Conservation (phyloP, 92 coral and sea anemone genomes). For the Porites cylindrica region DNA sequence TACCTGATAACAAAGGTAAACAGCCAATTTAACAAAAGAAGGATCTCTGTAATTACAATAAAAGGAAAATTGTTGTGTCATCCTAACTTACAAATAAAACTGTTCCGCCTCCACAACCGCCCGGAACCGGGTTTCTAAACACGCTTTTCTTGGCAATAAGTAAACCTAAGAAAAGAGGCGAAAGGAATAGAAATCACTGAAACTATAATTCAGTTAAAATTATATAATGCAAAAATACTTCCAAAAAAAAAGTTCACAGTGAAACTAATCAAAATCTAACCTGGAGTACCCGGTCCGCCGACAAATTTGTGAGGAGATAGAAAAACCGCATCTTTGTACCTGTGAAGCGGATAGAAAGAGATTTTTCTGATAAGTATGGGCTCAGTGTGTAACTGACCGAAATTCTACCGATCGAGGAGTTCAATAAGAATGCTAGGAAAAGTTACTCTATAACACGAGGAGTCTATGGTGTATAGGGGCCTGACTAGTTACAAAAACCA, state of each 20-base stretch:
- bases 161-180: slow-evolving; percentile 39
- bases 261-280: slow-evolving; percentile 8
- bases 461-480: too few relatives aligned
- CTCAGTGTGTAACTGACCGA: not conserved
- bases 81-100: slow-evolving; percentile 81
- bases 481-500: too few relatives aligned
- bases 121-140: slow-evolving; percentile 83
- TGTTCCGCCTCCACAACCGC: slow-evolving; percentile 89
- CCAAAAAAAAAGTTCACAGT: not conserved
- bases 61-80: too few relatives aligned
- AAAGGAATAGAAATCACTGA: not conserved
- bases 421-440: too few relatives aligned
- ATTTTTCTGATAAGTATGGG: not conserved
- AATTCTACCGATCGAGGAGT: too few relatives aligned
- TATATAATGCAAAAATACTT: not conserved
- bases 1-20: slow-evolving; percentile 48
- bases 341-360: not conserved
- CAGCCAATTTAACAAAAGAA: not conserved
- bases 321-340: slow-evolving; percentile 85
- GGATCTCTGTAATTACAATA: not conserved
- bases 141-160: slow-evolving; percentile 81
- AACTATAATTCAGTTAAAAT: not conserved
- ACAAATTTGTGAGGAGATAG: slow-evolving; percentile 91
- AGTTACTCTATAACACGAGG: too few relatives aligned
- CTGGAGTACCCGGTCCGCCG: slow-evolving; percentile 93